phyloP scores from a whole-genome alignment of 2,113 vertebrate genomes.

The Calonectris borealis region DNA sequence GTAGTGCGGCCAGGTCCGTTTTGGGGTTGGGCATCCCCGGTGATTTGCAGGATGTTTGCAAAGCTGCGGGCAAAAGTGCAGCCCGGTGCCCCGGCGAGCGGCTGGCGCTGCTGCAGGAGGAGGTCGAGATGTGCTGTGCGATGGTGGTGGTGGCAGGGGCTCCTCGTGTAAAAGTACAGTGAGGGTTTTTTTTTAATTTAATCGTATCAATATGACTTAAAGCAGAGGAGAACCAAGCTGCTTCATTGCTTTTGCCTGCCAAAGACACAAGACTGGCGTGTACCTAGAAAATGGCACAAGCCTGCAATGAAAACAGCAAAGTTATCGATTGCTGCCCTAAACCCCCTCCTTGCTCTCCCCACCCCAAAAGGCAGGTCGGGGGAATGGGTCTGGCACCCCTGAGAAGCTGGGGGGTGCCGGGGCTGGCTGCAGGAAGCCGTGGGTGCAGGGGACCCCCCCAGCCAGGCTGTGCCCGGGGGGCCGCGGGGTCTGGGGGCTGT shows the following conservation, averaged over 20 bases:
- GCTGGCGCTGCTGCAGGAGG: not conserved
- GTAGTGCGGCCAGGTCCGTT: fast-evolving
- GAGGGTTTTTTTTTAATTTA: not conserved
- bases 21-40: not conserved
- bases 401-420: fast-evolving
- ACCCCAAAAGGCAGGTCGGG: fast-evolving
- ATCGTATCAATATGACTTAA: not conserved
- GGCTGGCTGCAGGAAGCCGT: not conserved
- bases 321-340: fast-evolving
- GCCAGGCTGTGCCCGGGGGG: not conserved
- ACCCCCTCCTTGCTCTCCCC: no score
- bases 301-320: fast-evolving
- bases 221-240: not conserved
- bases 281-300: not conserved
- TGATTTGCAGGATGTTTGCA: not conserved
- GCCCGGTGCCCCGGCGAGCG: not conserved
- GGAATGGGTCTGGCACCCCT: not conserved
- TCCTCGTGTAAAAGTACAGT: not conserved
- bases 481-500: not conserved
- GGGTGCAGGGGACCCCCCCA: not conserved
- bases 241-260: not conserved
- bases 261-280: not conserved
- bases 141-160: fast-evolving
- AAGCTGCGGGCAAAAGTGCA: not conserved
- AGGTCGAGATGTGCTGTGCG: not conserved